Conservation (phyloP, 2,888 invertebrate genomes). For the Sclerodermus sp. region DNA sequence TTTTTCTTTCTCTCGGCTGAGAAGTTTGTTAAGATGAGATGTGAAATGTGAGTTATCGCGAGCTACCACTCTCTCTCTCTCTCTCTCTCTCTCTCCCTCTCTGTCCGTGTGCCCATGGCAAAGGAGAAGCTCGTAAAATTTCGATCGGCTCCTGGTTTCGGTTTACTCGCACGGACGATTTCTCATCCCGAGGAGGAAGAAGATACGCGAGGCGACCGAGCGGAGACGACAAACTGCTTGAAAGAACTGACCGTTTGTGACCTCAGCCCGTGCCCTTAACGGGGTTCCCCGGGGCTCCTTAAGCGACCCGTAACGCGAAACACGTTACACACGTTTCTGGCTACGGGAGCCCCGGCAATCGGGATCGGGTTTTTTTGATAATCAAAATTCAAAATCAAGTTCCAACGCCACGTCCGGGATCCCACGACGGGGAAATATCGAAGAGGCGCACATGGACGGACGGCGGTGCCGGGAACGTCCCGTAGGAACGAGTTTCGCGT, state of each 20-base stretch:
- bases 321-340: constrained; percentile 42
- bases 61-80: constrained; percentile 14
- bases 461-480: constrained; percentile 11
- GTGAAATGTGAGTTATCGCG: too few species aligned
- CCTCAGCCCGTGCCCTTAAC: constrained; percentile 26
- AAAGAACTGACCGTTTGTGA: constrained; percentile 37
- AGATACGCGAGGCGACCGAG: constrained; percentile 2
- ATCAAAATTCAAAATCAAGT: constrained; percentile 39
- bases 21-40: too few species aligned
- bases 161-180: background rate
- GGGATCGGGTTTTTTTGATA: constrained; percentile 35
- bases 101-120: constrained; percentile 5
- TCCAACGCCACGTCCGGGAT: constrained; percentile 21
- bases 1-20: too few species aligned
- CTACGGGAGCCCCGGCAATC: constrained; percentile 10
- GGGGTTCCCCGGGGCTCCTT: constrained; percentile 30
- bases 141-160: background rate
- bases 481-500: constrained; percentile 25
- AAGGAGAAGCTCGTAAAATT: constrained; percentile 1
- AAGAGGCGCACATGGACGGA: constrained; percentile 4
- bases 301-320: constrained; percentile 41
- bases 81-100: background rate
- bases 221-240: constrained; percentile 28
- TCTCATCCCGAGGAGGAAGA: background rate
- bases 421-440: constrained; percentile 24